Percentiles rank a stretch among this genome's conserved stretches.
Conservation (phyloP, 2,888 invertebrate genomes). For the Brachyptera risi region DNA sequence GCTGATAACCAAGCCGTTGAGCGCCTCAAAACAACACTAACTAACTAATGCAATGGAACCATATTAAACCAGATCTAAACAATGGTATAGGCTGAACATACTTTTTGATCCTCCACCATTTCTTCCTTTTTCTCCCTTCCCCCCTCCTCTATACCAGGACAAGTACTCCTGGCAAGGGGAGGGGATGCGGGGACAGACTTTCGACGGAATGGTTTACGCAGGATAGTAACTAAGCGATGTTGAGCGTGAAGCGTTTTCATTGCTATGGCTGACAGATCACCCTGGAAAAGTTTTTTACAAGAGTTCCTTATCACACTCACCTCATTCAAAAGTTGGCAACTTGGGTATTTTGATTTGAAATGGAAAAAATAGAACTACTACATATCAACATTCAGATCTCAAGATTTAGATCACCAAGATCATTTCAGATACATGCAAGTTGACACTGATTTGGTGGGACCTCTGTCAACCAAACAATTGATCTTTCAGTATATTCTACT, state of each 20-base stretch:
- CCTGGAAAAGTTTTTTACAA: constrained; percentile 30
- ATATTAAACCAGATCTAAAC: no score
- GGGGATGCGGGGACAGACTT: constrained; percentile 64
- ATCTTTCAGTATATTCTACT: no score
- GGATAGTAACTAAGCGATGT: constrained; percentile 58
- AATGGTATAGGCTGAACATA: constrained; percentile 22
- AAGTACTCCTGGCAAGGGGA: constrained; percentile 38
- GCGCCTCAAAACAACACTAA: no score
- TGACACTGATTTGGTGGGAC: neutral
- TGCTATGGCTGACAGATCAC: constrained; percentile 44
- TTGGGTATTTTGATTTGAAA: no score
- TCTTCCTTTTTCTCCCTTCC: constrained; percentile 18
- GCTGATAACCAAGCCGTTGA: no score
- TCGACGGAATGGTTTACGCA: constrained; percentile 64
- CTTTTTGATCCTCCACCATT: constrained; percentile 25
- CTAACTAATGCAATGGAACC: no score
- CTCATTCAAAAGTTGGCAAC: neutral
- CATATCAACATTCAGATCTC: no score
- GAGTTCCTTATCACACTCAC: no score
- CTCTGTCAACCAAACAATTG: no score
- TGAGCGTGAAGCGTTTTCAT: constrained; percentile 55
- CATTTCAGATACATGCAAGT: neutral
- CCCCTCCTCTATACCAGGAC: constrained; percentile 22
- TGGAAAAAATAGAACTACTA: no score
- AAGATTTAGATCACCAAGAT: no score